Evolutionary conservation across 2,797 vertebrate genomes (phyloP).

Genomic region (Hypotaenidia okinawae): DNA sequence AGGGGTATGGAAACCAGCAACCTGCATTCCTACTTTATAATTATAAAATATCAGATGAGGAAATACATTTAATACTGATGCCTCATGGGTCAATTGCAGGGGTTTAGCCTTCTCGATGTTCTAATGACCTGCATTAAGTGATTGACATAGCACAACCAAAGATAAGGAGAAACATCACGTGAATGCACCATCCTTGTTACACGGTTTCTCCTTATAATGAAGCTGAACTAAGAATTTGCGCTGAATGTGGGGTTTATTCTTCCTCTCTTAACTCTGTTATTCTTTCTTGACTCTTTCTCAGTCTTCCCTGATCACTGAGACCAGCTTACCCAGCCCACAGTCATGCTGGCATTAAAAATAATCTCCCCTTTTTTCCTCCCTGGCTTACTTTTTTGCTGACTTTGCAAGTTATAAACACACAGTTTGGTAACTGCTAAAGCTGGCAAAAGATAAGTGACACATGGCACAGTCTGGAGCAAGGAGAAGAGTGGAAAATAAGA

Average conservation of each 20-base stretch:
- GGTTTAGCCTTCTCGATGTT: background rate
- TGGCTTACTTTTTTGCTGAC: background rate
- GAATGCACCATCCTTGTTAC: background rate
- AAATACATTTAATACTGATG: background rate
- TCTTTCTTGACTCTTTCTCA: background rate
- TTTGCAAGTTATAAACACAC: background rate
- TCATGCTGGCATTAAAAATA: background rate
- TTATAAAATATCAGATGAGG: background rate
- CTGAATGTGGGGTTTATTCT: background rate
- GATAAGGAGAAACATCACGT: background rate
- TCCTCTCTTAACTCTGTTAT: background rate
- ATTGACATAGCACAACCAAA: background rate
- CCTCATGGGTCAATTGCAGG: background rate
- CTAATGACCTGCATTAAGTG: background rate
- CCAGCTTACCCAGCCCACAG: background rate
- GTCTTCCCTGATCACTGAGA: background rate
- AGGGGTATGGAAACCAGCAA: background rate
- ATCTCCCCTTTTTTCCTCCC: background rate
- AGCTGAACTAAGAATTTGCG: background rate
- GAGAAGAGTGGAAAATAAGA: background rate
- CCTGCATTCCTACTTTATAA: background rate
- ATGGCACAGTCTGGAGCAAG: background rate
- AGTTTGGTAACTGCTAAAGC: background rate
- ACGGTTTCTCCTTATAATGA: background rate
- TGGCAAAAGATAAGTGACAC: background rate